Evolutionary conservation across 2,113 vertebrate genomes (phyloP).

Genomic region (Burhinus oedicnemus): DNA sequence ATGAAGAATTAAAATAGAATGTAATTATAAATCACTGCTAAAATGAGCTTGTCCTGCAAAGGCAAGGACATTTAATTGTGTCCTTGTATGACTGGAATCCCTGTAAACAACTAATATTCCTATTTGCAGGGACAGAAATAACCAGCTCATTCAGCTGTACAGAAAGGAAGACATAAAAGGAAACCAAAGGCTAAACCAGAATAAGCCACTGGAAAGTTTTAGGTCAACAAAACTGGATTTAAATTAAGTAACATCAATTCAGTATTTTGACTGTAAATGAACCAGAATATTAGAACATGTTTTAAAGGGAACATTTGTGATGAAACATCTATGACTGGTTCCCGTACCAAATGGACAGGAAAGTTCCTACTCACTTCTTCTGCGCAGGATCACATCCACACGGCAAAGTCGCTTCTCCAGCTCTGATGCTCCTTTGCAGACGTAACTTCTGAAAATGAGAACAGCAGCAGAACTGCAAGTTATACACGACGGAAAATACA

Average conservation of each 20-base stretch:
- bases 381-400: background rate
- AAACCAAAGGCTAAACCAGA: constrained; percentile 58
- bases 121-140: constrained; percentile 53
- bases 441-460: background rate
- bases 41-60: constrained; percentile 28
- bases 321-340: background rate
- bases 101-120: constrained; percentile 61
- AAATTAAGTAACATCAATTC: constrained; percentile 55
- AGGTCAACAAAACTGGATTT: constrained; percentile 48
- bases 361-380: background rate
- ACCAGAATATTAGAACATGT: constrained; percentile 30
- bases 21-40: constrained; percentile 33
- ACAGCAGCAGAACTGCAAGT: background rate
- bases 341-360: background rate
- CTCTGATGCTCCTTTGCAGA: background rate
- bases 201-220: constrained; percentile 62
- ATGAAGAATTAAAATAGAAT: constrained; percentile 14
- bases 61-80: constrained; percentile 44
- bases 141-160: constrained; percentile 41
- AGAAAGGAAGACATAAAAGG: constrained; percentile 65
- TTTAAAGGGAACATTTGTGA: constrained; percentile 31
- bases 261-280: constrained; percentile 46
- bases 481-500: background rate
- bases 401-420: background rate
- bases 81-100: constrained; percentile 45